Conservation (phyloP, 1,140 invertebrate species). For the Drosophila kikkawai region DNA sequence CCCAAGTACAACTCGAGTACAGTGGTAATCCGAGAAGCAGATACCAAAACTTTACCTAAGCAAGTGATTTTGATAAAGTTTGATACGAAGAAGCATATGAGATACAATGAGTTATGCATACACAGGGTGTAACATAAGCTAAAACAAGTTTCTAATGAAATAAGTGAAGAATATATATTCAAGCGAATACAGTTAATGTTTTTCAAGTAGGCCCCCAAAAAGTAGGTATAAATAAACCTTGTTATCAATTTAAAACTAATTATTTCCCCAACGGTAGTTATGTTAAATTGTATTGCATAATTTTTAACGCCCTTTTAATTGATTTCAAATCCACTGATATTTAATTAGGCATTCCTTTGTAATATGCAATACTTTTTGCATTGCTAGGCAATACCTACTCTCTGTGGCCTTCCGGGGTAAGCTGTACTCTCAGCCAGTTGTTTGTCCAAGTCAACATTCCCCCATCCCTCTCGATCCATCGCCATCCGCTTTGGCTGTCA, state of each 20-base stretch:
- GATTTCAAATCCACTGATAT: not conserved
- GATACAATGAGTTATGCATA: not conserved
- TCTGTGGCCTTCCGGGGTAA: not conserved
- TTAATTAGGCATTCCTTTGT: not conserved
- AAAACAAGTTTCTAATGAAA: not conserved
- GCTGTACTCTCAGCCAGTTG: slow-evolving; percentile 10
- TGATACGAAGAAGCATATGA: not conserved
- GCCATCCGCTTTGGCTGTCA: slow-evolving; percentile 20
- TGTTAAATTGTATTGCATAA: not conserved
- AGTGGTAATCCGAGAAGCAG: slow-evolving; percentile 35
- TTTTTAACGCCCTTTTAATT: not conserved
- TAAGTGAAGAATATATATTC: too few relatives aligned
- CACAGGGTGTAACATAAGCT: not conserved
- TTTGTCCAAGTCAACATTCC: slow-evolving; percentile 3
- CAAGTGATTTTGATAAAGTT: not conserved
- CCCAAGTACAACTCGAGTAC: slow-evolving; percentile 45
- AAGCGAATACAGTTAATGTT: not conserved
- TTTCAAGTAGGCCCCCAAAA: not conserved
- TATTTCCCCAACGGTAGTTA: not conserved
- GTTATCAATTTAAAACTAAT: not conserved
- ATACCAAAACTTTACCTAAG: not conserved
- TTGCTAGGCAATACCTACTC: not conserved
- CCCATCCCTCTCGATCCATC: not conserved
- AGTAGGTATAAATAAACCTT: not conserved
- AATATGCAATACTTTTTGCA: not conserved